Conservation (phyloP, 2,113 vertebrate genomes). For the Thinocorus orbignyianus region DNA sequence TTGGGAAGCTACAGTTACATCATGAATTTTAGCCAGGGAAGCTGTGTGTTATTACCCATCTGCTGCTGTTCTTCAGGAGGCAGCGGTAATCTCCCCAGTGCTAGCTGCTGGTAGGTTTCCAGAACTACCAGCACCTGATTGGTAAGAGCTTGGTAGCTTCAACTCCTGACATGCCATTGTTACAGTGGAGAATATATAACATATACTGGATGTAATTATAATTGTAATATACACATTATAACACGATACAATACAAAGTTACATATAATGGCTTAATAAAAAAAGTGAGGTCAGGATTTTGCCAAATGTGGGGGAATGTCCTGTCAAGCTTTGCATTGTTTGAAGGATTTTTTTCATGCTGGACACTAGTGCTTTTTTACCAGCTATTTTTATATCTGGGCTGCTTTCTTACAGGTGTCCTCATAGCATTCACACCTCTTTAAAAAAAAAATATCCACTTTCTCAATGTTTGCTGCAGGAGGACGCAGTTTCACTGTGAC, state of each 20-base stretch:
- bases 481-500: neutral
- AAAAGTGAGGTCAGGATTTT: neutral
- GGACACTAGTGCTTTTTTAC: neutral
- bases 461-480: neutral
- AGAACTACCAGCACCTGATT: neutral
- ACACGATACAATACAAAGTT: neutral
- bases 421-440: neutral
- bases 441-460: neutral
- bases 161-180: neutral
- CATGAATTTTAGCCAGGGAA: neutral
- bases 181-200: neutral
- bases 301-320: neutral
- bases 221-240: neutral
- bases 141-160: neutral
- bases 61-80: neutral
- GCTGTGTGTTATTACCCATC: accelerated
- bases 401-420: neutral
- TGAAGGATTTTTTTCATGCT: neutral
- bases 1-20: neutral
- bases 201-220: neutral
- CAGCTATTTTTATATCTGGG: neutral
- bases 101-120: neutral
- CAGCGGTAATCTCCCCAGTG: neutral
- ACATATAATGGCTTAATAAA: neutral
- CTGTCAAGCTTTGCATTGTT: neutral